Conservation (phyloP, 2,797 vertebrate species). For the Macropodus opercularis region DNA sequence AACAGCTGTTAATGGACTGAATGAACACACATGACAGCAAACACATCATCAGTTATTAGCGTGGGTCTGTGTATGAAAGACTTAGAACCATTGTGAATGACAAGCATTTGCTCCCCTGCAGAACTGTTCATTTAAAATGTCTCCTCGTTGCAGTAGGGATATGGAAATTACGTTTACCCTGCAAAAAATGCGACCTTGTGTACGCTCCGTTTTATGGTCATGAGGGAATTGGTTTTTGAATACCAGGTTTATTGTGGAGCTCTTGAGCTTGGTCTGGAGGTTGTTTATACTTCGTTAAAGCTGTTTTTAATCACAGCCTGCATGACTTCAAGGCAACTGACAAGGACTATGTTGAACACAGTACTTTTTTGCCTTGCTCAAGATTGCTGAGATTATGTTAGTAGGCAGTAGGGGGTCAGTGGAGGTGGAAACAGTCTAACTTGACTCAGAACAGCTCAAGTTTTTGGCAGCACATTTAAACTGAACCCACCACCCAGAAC, state of each 20-base stretch:
- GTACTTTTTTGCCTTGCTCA: conserved; percentile 63
- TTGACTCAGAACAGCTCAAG: conserved; percentile 66
- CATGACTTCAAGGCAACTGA: conserved; percentile 41
- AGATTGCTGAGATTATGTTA: conserved; percentile 68
- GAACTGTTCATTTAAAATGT: conserved; percentile 7
- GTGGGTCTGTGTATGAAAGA: background rate
- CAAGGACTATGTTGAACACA: conserved; percentile 50
- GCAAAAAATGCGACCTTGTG: background rate
- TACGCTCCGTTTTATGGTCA: conserved; percentile 5
- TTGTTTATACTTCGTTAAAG: conserved; percentile 20
- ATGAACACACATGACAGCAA: background rate
- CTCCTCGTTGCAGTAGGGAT: background rate
- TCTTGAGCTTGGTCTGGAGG: conserved; percentile 9
- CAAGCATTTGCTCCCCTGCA: background rate
- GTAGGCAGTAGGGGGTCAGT: conserved; percentile 68
- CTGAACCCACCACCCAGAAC: conserved; percentile 61
- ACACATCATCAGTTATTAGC: background rate
- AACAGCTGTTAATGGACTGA: conserved; percentile 7
- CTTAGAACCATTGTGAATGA: background rate
- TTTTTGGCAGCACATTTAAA: conserved; percentile 63
- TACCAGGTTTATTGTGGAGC: conserved; percentile 2
- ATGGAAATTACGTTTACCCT: background rate
- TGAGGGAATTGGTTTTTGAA: conserved; percentile 5
- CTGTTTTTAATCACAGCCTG: conserved; percentile 42
- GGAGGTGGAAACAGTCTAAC: conserved; percentile 69